Base-by-base conservation (phyloP, 2,113 vertebrate genomes). In the Sinosuthora webbiana region DNA sequence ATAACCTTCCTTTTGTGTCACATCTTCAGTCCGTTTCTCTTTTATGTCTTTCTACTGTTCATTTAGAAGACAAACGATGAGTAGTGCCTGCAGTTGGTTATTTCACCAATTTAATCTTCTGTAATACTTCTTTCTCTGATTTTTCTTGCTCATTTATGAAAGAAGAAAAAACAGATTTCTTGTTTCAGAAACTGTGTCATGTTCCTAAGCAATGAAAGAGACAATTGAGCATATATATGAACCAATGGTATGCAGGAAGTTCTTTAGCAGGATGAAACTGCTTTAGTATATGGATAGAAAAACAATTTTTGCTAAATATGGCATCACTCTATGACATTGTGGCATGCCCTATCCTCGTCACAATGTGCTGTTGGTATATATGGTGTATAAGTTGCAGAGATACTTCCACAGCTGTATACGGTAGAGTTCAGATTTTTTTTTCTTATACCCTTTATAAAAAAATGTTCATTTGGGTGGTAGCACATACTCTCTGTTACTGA, bases 281-380 rank as follows among this genome's bases (percentile, higher is more conserved):
- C 18, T 63, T 5, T 20, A 78, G 5, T 70, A 7, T 42, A 31
- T 14, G 1, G 7, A 2, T 15, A 47, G 33, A 33, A 79, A 75
- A 49, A 39, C 8, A 57, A 2, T 17, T 77, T 15, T 62, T 87
- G 23, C 16, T 65, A 30, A 50, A 47, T 39, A 18, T n/a, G 30
- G 3, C 13, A 31, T 44, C 18, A 49, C 1, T 68, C 4, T 65
- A 0, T 65, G 22, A 23, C 24, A 31, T 6, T 73, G 7, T 20
- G 35, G 15, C 9, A 7, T 88, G 20, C 7, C 4, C 5, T 74
- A 4, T 62, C 10, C 17, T 9, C 22, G 0, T 28, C 13, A 59
- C 15, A 60, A 4, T 42, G 9, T 47, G 4, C 31, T 57, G 0
- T 35, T 56, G 9, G 3, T 65, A 15, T 56, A 7, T 75, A 3